Base-by-base conservation (phyloP, 2,797 vertebrate genomes). In the Microctenopoma steveboyesi region DNA sequence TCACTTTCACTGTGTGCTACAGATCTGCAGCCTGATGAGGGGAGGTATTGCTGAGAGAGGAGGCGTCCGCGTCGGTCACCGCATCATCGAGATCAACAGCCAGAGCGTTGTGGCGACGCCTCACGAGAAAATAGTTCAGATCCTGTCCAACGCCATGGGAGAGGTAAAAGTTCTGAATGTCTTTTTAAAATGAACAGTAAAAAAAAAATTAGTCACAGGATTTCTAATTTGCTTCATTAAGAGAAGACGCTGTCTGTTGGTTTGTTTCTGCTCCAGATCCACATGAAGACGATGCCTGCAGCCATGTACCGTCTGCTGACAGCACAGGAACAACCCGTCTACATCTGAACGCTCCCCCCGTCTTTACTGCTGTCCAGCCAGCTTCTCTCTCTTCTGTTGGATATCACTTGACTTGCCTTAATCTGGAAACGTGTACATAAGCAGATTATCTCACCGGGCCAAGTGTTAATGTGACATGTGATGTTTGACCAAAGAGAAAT, bases 221-320 rank as follows among this genome's bases (percentile, higher is more conserved):
- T 47, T 5, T 33, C 14, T 22, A 8, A 60, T 22, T 47, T 40
- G 33, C 43, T 56, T 35, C 35, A 12, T 11, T 12, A 42, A 30
- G 2, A 18, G 33, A 57, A 0, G 0, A 28, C 16, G 4, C 18
- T 52, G 42, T 16, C 42, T 43, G 43, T 10, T 27, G 13, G 2
- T 15, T 53, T 46, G 8, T 78, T 45, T 76, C 43, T 65, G 82
- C 70, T 88, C 22, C 88, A 99, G 97, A 98, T 99, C 79, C 97
- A 98, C 85, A 99, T 99, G 97, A 99, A 98, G 95, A 99, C 97
- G 0, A 99, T 99, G 97, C 97, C 97, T 48, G 97, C 97, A 22
- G 97, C 97, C 85, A 98, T 99, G 97, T 98, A 99, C 91, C 95
- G 97, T 74, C 95, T 99, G 89, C 95, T 99, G 91, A 99, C 97